Conservation (phyloP, 2,113 vertebrate genomes). For the Xenopus laevis region DNA sequence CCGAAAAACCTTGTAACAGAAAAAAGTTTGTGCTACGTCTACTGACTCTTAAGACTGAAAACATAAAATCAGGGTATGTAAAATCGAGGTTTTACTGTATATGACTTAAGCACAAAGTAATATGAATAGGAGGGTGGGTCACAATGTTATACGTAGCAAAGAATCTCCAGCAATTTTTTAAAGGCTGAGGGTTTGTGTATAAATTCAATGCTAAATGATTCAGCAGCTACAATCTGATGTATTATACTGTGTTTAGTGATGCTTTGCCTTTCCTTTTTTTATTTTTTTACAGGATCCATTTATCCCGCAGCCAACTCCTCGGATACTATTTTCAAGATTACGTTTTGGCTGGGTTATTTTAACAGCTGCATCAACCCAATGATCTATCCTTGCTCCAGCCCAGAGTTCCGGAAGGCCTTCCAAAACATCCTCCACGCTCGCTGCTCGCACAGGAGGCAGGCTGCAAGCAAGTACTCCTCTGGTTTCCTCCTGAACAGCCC, state of each 20-base stretch:
- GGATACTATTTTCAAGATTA: constrained; percentile 94
- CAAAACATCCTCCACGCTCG: constrained; percentile 81
- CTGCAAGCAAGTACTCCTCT: constrained; percentile 58
- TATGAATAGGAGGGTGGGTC: too few species aligned
- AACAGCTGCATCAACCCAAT: constrained; percentile 99
- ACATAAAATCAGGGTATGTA: too few species aligned
- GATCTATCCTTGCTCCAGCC: constrained; percentile 93
- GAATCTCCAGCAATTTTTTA: too few species aligned
- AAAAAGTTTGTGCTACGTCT: too few species aligned
- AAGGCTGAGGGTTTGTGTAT: too few species aligned
- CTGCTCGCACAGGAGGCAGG: constrained; percentile 69
- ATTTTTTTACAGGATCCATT: constrained; percentile 81
- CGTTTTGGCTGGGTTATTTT: constrained; percentile 97
- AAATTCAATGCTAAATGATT: too few species aligned
- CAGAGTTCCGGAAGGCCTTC: constrained; percentile 95
- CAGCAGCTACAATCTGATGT: too few species aligned
- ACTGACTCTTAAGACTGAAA: too few species aligned
- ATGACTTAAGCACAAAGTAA: too few species aligned
- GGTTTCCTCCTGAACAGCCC: constrained; percentile 66
- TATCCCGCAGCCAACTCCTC: constrained; percentile 88
- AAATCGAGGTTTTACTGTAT: too few species aligned
- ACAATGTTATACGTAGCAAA: too few species aligned
- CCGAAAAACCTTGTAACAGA: too few species aligned
- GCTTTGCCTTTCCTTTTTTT: constrained; percentile 44
- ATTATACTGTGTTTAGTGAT: constrained; percentile 9